Percentiles rank a stretch among this genome's conserved stretches.
phyloP scores from a whole-genome alignment of 1,140 invertebrate genomes.

The Zaprionus vittiger region DNA sequence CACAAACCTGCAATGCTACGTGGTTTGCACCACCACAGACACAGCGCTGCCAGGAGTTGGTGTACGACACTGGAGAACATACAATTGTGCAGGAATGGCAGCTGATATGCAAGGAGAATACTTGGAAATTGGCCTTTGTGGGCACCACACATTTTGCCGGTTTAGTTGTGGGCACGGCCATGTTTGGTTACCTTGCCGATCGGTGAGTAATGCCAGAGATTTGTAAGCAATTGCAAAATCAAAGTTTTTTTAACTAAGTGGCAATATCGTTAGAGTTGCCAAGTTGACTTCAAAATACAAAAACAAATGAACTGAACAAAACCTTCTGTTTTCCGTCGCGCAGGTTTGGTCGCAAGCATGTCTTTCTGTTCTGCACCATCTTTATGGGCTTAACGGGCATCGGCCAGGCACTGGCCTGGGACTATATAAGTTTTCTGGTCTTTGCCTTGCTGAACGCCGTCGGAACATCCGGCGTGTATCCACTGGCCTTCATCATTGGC shows the following conservation, averaged over 20 bases:
- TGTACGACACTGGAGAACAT: constrained; percentile 85
- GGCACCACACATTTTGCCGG: constrained; percentile 87
- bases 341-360: constrained; percentile 87
- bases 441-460: constrained; percentile 87
- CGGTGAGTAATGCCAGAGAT: constrained; percentile 82
- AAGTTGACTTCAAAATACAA: background rate
- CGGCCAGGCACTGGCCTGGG: constrained; percentile 85
- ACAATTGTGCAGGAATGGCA: constrained; percentile 87
- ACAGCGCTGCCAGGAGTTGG: constrained; percentile 84
- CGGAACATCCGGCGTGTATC: constrained; percentile 87
- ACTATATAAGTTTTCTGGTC: constrained; percentile 86
- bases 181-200: constrained; percentile 87
- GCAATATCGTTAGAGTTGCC: background rate
- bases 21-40: constrained; percentile 62
- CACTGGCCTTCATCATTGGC: constrained; percentile 87
- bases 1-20: constrained; percentile 64
- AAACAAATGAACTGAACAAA: background rate
- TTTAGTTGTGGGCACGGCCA: constrained; percentile 86
- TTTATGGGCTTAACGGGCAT: constrained; percentile 86
- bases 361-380: constrained; percentile 86
- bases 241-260: background rate
- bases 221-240: background rate
- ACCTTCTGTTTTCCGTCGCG: background rate
- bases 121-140: constrained; percentile 88
- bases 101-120: constrained; percentile 86